These are phyloP conservation scores for Crotalus helleri DNA, from an alignment of 2,113 vertebrate species.

Conservation along the genomic window DNA sequence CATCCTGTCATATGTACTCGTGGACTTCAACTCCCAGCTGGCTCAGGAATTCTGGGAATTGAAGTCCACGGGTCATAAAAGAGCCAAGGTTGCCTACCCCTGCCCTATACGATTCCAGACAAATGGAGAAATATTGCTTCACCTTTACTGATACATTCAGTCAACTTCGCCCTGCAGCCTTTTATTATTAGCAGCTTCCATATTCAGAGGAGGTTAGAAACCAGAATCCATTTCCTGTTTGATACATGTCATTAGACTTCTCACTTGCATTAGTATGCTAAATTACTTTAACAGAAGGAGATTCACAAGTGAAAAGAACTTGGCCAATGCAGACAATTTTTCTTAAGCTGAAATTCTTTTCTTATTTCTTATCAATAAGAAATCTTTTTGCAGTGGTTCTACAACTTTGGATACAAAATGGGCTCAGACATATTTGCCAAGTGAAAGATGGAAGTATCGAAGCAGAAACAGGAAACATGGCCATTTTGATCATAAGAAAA, in stretches of 20 bases:
- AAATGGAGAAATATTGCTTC: neutral
- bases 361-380: neutral
- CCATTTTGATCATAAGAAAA: neutral
- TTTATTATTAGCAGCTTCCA: constrained; percentile 10
- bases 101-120: neutral
- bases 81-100: too few relatives aligned
- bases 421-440: neutral
- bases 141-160: neutral
- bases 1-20: too few relatives aligned
- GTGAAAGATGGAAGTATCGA: neutral
- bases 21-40: too few relatives aligned
- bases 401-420: neutral
- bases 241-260: neutral
- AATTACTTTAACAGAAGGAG: constrained; percentile 15
- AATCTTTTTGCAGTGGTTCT: neutral
- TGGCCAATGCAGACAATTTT: neutral
- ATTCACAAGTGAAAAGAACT: neutral
- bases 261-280: constrained; percentile 1
- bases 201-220: constrained; percentile 15
- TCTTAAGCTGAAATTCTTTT: neutral
- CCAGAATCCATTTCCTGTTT: constrained; percentile 19
- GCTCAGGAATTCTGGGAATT: too few relatives aligned
- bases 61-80: too few relatives aligned
- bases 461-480: neutral
- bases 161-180: neutral